Base-by-base conservation (phyloP, 2,888 invertebrate species). In the Cyaniris semiargus region DNA sequence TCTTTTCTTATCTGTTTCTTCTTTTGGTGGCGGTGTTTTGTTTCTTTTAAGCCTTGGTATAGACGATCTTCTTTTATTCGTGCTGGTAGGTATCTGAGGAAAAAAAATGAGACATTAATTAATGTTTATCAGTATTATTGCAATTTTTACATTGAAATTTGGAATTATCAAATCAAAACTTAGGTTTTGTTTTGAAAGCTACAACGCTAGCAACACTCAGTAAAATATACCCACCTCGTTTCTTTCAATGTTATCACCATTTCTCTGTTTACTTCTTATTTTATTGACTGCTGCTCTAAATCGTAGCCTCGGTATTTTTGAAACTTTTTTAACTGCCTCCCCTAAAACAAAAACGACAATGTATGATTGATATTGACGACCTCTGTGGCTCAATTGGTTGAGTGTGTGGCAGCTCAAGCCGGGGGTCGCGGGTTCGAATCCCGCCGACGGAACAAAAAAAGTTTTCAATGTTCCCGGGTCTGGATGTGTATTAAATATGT, bases 261-360 rank as follows among this genome's bases (percentile, higher is more conserved):
- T 56, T 81, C 82, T 74, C 82, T 44, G 83, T 83, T 58, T 83
- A 85, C 71, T 38, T 77, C 82, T 86, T 0, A 90, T 83, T 56
- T 80, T 87, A 3, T 90, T 86, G 0, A 86, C 87, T 0, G 87
- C 87, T 53, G 88, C 86, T 34, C 83, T 86, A 76, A 92, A 87
- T 56, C 85, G 86, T 0, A 86, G 79, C 58, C 84, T 86, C 0
- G 93, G 93, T 34, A 93, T 92, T 79, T 84, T 89, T 0, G 91
- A 88, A 0, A 79, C 71, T 77, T 84, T 89, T n/a, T 83, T 86
- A 1, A 83, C 83, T 15, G 75, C 48, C 15, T 76, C 78, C 13
- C 70, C 74, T 83, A 83, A 84, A 84, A 84, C 75, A 79, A 81
- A 76, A 48, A 66, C 48, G 15, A 13, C 15, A 13, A 13, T 13